Conservation (phyloP, 2,888 invertebrate species). For the Pheosia gnoma region DNA sequence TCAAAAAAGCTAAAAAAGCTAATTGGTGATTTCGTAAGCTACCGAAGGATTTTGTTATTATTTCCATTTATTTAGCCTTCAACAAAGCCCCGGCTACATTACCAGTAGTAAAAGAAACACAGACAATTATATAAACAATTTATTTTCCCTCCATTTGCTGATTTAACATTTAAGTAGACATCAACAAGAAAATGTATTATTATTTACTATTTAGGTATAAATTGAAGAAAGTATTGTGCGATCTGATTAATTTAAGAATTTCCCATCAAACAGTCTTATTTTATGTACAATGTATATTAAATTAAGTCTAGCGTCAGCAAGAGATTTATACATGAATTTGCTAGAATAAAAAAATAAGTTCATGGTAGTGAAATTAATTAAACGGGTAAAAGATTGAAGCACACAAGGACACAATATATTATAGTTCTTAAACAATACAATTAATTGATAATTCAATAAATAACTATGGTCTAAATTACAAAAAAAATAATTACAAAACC, state of each 20-base stretch:
- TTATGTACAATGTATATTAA: slow-evolving; percentile 47
- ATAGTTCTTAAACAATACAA: no score
- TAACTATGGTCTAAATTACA: slow-evolving; percentile 41
- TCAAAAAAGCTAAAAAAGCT: no score
- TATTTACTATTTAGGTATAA: slow-evolving; percentile 44
- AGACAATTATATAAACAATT: slow-evolving; percentile 53
- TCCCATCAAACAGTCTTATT: slow-evolving; percentile 68
- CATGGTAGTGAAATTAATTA: slow-evolving; percentile 5
- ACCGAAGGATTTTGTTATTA: no score
- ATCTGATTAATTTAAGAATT: slow-evolving; percentile 57
- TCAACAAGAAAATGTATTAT: slow-evolving; percentile 53
- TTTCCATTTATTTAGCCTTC: neutral
- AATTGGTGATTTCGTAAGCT: no score
- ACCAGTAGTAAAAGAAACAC: slow-evolving; percentile 32
- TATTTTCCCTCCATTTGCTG: slow-evolving; percentile 56
- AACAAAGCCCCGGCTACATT: neutral
- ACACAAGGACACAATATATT: no score
- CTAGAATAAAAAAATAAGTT: slow-evolving; percentile 20
- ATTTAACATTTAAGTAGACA: slow-evolving; percentile 64
- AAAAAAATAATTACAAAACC: slow-evolving; percentile 54
- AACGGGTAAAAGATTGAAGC: neutral
- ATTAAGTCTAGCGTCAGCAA: slow-evolving; percentile 29
- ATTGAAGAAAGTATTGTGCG: slow-evolving; percentile 75
- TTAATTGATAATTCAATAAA: no score
- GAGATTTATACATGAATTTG: slow-evolving; percentile 19